Percentiles rank a stretch among this genome's conserved stretches.
Conservation (phyloP, 2,797 vertebrate species). For the Hipposideros larvatus region DNA sequence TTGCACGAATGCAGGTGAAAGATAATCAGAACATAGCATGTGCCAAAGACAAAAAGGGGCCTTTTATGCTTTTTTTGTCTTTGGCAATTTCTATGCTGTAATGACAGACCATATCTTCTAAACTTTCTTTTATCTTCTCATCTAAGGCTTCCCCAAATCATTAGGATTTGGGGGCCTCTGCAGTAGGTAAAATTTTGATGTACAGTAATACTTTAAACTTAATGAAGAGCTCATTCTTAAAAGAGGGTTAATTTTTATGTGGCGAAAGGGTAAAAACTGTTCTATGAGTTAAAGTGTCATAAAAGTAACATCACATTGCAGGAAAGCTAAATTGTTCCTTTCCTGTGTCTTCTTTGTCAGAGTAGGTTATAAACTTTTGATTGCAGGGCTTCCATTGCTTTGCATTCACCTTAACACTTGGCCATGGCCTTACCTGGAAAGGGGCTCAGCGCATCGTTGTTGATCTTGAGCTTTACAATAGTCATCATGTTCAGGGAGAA, state of each 20-base stretch:
- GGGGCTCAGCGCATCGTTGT: neutral
- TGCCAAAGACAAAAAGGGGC: no score
- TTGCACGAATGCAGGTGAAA: conserved; percentile 27
- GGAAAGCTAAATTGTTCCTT: neutral
- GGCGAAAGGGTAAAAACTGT: neutral
- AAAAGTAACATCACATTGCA: neutral
- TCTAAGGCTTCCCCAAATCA: neutral
- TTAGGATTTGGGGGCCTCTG: neutral
- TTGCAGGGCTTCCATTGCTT: neutral
- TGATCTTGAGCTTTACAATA: neutral
- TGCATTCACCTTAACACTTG: neutral
- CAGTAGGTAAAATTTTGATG: neutral
- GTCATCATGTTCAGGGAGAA: conserved; percentile 15
- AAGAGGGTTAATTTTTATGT: neutral
- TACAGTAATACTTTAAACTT: neutral
- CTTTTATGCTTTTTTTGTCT: neutral
- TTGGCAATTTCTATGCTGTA: neutral
- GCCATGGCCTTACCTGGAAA: neutral
- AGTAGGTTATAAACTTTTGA: neutral
- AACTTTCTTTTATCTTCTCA: neutral
- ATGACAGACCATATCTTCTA: neutral
- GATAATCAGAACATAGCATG: neutral
- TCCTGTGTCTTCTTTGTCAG: neutral
- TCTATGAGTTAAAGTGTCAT: neutral
- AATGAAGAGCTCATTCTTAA: neutral